A percentile compares a stretch with the other conserved stretches of the same genome.
Conservation (phyloP, 2,797 vertebrate species). For the Phalloptychus januarius region DNA sequence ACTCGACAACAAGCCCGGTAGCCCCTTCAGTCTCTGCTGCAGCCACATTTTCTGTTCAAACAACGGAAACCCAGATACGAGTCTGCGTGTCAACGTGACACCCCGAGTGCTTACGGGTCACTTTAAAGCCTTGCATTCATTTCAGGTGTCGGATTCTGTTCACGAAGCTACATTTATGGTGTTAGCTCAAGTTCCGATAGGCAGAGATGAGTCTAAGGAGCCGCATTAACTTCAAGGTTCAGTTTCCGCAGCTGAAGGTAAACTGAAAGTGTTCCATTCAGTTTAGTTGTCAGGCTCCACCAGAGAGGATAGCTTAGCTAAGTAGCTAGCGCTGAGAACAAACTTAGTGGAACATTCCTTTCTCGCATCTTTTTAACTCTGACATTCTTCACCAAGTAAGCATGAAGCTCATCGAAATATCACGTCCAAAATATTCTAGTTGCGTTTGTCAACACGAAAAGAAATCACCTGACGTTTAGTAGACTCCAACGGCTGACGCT, state of each 20-base stretch:
- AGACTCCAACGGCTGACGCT: constrained; percentile 53
- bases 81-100: constrained; percentile 17
- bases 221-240: neutral
- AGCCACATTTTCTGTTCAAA: constrained; percentile 85
- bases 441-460: neutral
- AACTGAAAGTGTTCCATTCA: neutral
- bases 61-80: neutral
- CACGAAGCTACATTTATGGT: neutral
- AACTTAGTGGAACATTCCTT: constrained; percentile 2
- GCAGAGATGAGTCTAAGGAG: too few relatives aligned
- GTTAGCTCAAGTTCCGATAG: neutral
- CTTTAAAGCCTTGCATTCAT: constrained; percentile 15
- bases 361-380: constrained; percentile 40
- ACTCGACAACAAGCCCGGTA: constrained; percentile 92
- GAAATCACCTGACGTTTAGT: constrained; percentile 15
- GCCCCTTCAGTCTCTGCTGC: constrained; percentile 92
- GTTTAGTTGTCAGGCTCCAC: neutral
- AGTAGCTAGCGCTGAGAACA: constrained; percentile 31
- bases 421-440: neutral
- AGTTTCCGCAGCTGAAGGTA: neutral
- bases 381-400: neutral
- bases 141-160: neutral
- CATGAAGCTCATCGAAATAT: neutral
- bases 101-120: constrained; percentile 1
- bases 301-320: constrained; percentile 40